Percentiles rank a stretch among this genome's conserved stretches.
Conservation (phyloP, 2,797 vertebrate genomes). For the Cercopithecus neglectus region DNA sequence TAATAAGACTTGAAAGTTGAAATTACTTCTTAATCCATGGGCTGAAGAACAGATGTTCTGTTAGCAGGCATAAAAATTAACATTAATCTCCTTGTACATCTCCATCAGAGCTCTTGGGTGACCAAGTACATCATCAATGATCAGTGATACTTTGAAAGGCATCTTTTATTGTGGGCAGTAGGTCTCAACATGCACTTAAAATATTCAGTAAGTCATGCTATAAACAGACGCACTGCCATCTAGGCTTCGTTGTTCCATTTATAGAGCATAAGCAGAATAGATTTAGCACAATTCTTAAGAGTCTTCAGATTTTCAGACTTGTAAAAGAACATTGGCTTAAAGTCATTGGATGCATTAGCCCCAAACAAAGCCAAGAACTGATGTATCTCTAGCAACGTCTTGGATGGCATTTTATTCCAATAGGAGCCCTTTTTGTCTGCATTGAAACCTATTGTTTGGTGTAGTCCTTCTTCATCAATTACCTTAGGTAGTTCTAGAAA, state of each 20-base stretch:
- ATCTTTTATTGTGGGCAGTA: neutral
- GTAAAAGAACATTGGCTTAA: neutral
- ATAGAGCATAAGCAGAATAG: neutral
- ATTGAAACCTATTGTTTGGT: neutral
- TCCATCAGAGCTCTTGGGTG: neutral
- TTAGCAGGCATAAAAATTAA: neutral
- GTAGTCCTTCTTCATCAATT: neutral
- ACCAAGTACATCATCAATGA: neutral
- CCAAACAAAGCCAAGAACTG: neutral
- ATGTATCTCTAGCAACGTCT: neutral
- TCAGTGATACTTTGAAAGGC: neutral
- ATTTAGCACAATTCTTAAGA: neutral
- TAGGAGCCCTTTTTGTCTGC: too few relatives aligned
- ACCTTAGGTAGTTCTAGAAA: neutral
- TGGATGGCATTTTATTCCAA: too few relatives aligned
- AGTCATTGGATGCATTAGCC: neutral
- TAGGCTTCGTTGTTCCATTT: neutral
- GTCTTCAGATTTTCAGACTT: neutral
- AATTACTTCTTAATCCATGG: neutral
- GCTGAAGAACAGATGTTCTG: neutral
- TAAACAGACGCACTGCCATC: neutral
- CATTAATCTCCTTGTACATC: neutral
- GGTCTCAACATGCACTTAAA: neutral
- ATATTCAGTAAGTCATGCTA: neutral
- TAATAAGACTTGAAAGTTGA: neutral